These are phyloP conservation scores for Omphaloscelis lunosa DNA, from an alignment of 2,888 invertebrate genomes.

Conservation along the genomic window DNA sequence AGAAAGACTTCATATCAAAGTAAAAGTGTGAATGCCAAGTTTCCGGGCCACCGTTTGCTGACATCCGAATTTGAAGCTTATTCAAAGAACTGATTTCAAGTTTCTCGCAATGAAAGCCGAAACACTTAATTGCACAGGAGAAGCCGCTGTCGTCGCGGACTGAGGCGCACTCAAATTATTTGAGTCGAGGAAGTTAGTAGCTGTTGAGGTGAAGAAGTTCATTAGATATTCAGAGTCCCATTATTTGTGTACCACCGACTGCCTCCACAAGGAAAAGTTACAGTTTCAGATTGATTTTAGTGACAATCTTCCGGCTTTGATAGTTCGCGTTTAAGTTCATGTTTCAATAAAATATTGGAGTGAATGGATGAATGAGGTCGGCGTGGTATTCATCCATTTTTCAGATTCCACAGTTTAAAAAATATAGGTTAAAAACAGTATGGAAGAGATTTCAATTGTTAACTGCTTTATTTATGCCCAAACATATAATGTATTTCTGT, in stretches of 20 bases:
- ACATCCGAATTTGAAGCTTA: constrained; percentile 72
- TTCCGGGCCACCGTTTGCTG: constrained; percentile 56
- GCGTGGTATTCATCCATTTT: background rate
- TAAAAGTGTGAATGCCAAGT: constrained; percentile 56
- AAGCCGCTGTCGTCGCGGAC: constrained; percentile 69
- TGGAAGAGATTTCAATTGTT: background rate
- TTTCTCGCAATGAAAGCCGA: constrained; percentile 81
- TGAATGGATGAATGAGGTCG: constrained; percentile 43
- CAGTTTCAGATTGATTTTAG: constrained; percentile 77
- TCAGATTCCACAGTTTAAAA: background rate
- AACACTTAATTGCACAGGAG: constrained; percentile 82
- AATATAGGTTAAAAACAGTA: background rate
- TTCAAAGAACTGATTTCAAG: constrained; percentile 79
- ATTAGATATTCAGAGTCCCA: constrained; percentile 80
- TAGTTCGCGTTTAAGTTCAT: constrained; percentile 67
- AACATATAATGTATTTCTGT: background rate
- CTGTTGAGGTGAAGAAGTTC: constrained; percentile 79
- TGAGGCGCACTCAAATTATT: constrained; percentile 78
- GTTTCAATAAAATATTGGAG: constrained; percentile 72
- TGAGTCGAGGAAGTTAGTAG: constrained; percentile 73
- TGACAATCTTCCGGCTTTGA: constrained; percentile 71
- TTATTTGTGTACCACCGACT: constrained; percentile 76
- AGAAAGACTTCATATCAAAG: constrained; percentile 46
- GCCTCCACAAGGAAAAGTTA: constrained; percentile 69
- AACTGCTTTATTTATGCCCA: background rate